These are phyloP conservation scores for Tupaia chinensis DNA, from an alignment of 2,113 vertebrate species.

Conservation along the genomic window DNA sequence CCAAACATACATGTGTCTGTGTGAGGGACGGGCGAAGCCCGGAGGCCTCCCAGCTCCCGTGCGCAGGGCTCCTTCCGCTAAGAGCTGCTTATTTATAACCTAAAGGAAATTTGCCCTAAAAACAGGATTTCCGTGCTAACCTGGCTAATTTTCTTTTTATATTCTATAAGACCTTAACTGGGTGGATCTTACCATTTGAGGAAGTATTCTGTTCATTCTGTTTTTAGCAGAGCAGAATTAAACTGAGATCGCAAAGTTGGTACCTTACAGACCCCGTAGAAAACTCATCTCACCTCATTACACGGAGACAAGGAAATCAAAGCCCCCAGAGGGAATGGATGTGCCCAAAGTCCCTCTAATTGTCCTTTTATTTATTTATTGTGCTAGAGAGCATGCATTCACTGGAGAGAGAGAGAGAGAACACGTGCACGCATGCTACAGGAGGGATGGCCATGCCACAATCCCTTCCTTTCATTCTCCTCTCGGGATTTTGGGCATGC, in stretches of 20 bases:
- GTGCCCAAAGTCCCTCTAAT: rapidly evolving
- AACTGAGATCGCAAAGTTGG: not conserved
- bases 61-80: not conserved
- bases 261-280: not conserved
- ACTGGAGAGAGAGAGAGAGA: too few relatives aligned
- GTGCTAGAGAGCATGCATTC: too few relatives aligned
- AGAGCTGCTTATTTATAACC: conserved; percentile 53
- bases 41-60: conserved; percentile 46
- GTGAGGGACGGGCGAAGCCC: conserved; percentile 66
- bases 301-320: not conserved
- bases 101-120: conserved; percentile 79
- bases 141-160: not conserved
- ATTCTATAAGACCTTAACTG: not conserved
- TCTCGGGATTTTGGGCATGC: too few relatives aligned
- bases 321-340: not conserved
- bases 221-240: not conserved
- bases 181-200: not conserved
- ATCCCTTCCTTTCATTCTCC: too few relatives aligned
- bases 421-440: too few relatives aligned
- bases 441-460: too few relatives aligned
- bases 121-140: conserved; percentile 52
- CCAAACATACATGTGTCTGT: conserved; percentile 48
- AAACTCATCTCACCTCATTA: not conserved
- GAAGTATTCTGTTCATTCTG: not conserved
- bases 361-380: too few relatives aligned